These are phyloP conservation scores for Gymnoscopelus microlampas DNA, from an alignment of 2,797 vertebrate genomes.

Conservation along the genomic window DNA sequence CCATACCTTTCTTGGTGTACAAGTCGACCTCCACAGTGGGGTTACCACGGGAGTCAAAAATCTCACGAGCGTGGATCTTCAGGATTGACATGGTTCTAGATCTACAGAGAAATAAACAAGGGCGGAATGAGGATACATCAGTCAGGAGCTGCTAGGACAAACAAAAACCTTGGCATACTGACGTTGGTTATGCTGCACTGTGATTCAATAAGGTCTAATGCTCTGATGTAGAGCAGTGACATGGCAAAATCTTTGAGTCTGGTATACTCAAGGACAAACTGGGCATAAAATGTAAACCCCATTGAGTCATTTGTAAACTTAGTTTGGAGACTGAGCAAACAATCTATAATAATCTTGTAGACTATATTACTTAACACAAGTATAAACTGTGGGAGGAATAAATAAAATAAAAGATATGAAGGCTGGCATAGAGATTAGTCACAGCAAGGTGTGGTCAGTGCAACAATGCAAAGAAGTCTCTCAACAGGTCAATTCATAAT, in stretches of 20 bases:
- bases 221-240: constrained; percentile 17
- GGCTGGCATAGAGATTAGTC: constrained; percentile 23
- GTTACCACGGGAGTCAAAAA: constrained; percentile 99
- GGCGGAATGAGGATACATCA: constrained; percentile 22
- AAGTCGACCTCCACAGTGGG: constrained; percentile 98
- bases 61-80: constrained; percentile 92
- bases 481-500: constrained; percentile 5
- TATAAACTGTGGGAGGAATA: not conserved
- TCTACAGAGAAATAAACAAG: constrained; percentile 59
- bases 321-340: constrained; percentile 9
- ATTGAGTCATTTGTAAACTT: not conserved
- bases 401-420: not conserved
- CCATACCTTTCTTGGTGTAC: constrained; percentile 91
- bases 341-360: not conserved
- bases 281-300: constrained; percentile 7
- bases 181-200: not conserved
- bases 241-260: constrained; percentile 29
- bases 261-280: not conserved
- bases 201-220: constrained; percentile 25
- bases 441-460: constrained; percentile 58
- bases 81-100: constrained; percentile 91
- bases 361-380: constrained; percentile 4
- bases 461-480: constrained; percentile 38
- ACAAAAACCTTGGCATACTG: not conserved
- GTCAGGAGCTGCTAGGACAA: not conserved